Evolutionary conservation across 2,888 invertebrate genomes (phyloP).

Genomic region (Sphaeridia pumilis): DNA sequence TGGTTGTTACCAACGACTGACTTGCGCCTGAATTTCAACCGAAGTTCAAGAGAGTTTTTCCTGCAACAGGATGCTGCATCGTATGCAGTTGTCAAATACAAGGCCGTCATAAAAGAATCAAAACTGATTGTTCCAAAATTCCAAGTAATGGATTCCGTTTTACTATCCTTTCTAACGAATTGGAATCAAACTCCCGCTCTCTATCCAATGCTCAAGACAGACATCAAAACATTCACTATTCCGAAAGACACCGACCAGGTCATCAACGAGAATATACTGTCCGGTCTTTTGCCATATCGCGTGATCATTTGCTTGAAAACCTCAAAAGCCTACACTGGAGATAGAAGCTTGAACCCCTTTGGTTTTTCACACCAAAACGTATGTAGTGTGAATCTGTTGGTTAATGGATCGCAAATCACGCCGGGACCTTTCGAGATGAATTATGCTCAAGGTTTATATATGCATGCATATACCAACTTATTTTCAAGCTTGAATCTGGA

Average conservation of each 20-base stretch:
- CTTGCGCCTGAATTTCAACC: constrained; percentile 11
- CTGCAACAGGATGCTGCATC: constrained; percentile 2
- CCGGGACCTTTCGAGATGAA: background rate
- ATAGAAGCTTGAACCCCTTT: constrained; percentile 4
- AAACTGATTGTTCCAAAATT: constrained; percentile 12
- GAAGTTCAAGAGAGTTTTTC: constrained; percentile 13
- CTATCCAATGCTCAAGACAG: constrained; percentile 12
- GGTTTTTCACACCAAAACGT: constrained; percentile 1
- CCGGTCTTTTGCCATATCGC: constrained; percentile 14
- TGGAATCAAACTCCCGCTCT: constrained; percentile 9
- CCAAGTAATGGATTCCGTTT: constrained; percentile 14
- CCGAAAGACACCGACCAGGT: constrained; percentile 9
- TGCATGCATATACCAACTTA: background rate
- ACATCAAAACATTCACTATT: constrained; percentile 16
- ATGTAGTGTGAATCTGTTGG: background rate
- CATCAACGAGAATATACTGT: constrained; percentile 16
- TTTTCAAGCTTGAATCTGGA: too few relatives aligned
- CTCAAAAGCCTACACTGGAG: constrained; percentile 4
- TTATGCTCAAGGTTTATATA: background rate
- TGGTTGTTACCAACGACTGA: constrained; percentile 18
- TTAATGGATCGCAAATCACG: background rate
- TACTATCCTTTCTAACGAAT: constrained; percentile 6
- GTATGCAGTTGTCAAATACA: background rate
- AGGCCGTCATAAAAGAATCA: constrained; percentile 13
- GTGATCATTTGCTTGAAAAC: constrained; percentile 13